Conservation (phyloP, 2,888 invertebrate genomes). For the Herminia tarsipennalis region DNA sequence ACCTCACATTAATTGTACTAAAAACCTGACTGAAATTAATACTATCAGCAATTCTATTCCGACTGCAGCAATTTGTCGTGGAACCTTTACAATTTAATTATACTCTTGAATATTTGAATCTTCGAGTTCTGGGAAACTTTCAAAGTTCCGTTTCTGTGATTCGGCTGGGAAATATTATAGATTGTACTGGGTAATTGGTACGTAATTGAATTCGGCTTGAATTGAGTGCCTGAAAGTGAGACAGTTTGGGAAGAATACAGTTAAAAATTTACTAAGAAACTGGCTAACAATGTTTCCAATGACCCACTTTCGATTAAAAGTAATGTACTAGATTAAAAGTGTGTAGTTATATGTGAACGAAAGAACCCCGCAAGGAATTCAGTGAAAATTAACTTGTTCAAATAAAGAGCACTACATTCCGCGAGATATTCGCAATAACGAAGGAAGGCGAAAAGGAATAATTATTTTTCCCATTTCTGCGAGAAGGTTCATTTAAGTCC, state of each 20-base stretch:
- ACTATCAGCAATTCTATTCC: conserved; percentile 54
- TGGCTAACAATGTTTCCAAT: too few relatives aligned
- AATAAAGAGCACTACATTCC: conserved; percentile 43
- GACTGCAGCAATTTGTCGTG: conserved; percentile 63
- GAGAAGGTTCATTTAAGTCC: conserved; percentile 47
- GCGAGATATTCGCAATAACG: conserved; percentile 45
- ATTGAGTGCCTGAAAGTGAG: conserved; percentile 41
- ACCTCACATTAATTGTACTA: conserved; percentile 60
- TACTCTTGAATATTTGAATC: conserved; percentile 57
- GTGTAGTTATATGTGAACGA: conserved; percentile 9
- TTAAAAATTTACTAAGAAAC: too few relatives aligned
- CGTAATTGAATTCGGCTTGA: conserved; percentile 58
- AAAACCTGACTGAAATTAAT: conserved; percentile 68
- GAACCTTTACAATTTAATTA: conserved; percentile 69
- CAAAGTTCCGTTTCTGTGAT: conserved; percentile 51
- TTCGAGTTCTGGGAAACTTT: conserved; percentile 49
- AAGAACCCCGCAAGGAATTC: conserved; percentile 26
- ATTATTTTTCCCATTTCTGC: conserved; percentile 49
- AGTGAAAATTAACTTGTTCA: conserved; percentile 50
- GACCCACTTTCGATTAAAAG: conserved; percentile 11
- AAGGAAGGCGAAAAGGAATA: conserved; percentile 38
- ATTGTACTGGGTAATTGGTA: conserved; percentile 56
- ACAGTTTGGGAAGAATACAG: conserved; percentile 14
- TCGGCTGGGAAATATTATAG: conserved; percentile 56
- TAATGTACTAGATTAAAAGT: background rate